Conservation (phyloP, 2,113 vertebrate genomes). For the Macheiramphus alcinus region DNA sequence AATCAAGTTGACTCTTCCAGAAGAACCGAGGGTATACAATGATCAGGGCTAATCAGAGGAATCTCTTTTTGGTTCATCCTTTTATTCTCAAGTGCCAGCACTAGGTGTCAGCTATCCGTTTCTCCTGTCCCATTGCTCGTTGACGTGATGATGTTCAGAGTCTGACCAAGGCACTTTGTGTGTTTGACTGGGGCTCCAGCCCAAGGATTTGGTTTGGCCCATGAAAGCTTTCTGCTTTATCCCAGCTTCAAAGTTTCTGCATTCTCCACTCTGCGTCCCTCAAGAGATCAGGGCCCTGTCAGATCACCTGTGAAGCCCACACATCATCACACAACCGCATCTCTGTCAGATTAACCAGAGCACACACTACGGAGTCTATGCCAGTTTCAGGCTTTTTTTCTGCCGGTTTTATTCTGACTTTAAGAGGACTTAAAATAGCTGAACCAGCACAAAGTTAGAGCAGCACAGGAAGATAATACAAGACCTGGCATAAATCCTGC, state of each 20-base stretch:
- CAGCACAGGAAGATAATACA: background rate
- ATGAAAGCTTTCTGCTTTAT: background rate
- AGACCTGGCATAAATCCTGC: background rate
- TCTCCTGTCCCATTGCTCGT: background rate
- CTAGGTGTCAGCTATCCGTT: background rate
- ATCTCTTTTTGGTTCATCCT: background rate
- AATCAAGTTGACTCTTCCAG: background rate
- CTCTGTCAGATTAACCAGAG: background rate
- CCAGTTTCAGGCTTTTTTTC: background rate
- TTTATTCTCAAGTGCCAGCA: background rate
- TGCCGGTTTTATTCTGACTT: background rate
- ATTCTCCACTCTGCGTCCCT: background rate
- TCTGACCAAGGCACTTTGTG: accelerated
- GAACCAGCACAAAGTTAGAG: background rate
- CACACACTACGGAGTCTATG: background rate
- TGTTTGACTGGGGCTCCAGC: background rate
- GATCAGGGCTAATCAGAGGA: background rate
- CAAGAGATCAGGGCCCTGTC: background rate
- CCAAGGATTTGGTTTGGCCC: background rate
- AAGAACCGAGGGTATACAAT: accelerated
- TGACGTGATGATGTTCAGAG: no score
- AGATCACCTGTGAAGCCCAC: background rate
- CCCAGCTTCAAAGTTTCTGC: background rate
- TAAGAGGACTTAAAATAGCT: background rate
- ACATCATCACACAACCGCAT: background rate